phyloP scores from a whole-genome alignment of 2,888 invertebrate species.

The Tinea pellionella region DNA sequence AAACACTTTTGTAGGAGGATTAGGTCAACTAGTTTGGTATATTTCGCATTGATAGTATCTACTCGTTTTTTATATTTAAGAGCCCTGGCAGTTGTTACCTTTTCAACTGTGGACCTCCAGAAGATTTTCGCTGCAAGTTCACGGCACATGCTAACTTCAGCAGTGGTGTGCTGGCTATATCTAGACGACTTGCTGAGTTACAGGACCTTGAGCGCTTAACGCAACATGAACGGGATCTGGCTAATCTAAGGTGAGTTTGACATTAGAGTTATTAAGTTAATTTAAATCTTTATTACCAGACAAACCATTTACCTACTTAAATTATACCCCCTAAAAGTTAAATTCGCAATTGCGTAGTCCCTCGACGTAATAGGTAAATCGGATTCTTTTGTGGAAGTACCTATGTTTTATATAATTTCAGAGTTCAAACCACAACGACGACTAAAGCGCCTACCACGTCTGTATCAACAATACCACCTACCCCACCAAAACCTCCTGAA shows the following conservation, averaged over 20 bases:
- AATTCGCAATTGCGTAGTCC: no score
- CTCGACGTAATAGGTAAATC: no score
- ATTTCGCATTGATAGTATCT: no score
- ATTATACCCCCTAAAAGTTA: no score
- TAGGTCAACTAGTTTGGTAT: no score
- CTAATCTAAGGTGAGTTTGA: conserved; percentile 71
- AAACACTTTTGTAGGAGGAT: not conserved
- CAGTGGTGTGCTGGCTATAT: conserved; percentile 83
- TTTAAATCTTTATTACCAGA: no score
- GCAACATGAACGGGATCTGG: conserved; percentile 79
- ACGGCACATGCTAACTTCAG: conserved; percentile 89
- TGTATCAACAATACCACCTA: not conserved
- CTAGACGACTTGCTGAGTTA: conserved; percentile 73
- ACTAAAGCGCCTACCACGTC: conserved; percentile 1
- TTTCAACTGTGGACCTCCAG: conserved; percentile 90
- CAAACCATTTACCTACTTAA: no score
- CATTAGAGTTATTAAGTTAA: no score
- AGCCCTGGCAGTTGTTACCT: conserved; percentile 90
- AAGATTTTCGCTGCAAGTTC: conserved; percentile 93
- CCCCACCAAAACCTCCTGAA: not conserved
- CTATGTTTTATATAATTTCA: not conserved
- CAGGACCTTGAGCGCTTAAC: conserved; percentile 79
- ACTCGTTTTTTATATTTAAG: conserved; percentile 59
- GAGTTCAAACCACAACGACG: conserved; percentile 2
- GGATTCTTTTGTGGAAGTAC: no score